These are phyloP conservation scores for Platycheirus rosarum DNA, from an alignment of 2,888 invertebrate species.

Conservation along the genomic window DNA sequence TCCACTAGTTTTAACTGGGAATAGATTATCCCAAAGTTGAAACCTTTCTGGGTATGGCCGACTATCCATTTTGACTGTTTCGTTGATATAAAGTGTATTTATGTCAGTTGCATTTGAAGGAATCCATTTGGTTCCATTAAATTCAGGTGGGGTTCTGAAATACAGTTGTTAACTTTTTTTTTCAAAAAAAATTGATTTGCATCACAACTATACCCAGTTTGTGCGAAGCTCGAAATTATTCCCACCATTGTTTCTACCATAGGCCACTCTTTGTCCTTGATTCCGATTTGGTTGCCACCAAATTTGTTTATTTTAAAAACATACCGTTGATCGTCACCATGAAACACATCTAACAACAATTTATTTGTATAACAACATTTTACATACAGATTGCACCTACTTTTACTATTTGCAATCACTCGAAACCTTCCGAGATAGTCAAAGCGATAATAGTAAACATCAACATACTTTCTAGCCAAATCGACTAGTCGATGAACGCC, in stretches of 20 bases:
- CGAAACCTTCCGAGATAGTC: slow-evolving; percentile 84
- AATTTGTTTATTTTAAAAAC: slow-evolving; percentile 76
- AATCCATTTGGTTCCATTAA: slow-evolving; percentile 33
- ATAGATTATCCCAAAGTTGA: slow-evolving; percentile 70
- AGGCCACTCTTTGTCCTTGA: slow-evolving; percentile 79
- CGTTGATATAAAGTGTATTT: slow-evolving; percentile 67
- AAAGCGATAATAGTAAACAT: slow-evolving; percentile 85
- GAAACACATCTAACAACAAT: slow-evolving; percentile 40
- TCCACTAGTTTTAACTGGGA: slow-evolving; percentile 39
- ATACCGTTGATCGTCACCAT: slow-evolving; percentile 78
- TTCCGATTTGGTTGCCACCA: slow-evolving; percentile 76
- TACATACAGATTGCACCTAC: slow-evolving; percentile 69
- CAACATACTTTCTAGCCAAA: slow-evolving; percentile 83
- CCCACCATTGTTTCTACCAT: slow-evolving; percentile 81
- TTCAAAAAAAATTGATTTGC: no score
- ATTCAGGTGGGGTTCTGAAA: slow-evolving; percentile 17
- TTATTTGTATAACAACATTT: not conserved
- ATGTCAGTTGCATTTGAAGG: slow-evolving; percentile 24
- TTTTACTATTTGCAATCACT: slow-evolving; percentile 77
- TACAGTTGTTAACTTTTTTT: not conserved
- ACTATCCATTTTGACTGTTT: slow-evolving; percentile 42
- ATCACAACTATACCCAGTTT: slow-evolving; percentile 78
- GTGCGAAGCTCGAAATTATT: slow-evolving; percentile 82
- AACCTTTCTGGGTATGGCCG: slow-evolving; percentile 57
- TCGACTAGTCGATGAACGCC: slow-evolving; percentile 85